Evolutionary conservation across 2,888 invertebrate genomes (phyloP).

Genomic region (Watsonalla binaria): DNA sequence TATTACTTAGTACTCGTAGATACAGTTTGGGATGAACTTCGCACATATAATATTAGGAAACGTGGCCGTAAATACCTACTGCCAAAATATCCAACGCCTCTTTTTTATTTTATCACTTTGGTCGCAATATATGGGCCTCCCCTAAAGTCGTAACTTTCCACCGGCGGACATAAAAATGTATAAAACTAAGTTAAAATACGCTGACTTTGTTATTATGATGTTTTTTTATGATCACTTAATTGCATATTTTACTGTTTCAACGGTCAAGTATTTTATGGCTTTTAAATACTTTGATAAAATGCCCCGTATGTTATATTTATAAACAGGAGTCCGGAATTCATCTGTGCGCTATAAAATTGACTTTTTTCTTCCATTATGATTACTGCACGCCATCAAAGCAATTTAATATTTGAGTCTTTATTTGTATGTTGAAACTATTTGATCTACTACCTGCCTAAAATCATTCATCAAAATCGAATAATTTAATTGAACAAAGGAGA

Average conservation of each 20-base stretch:
- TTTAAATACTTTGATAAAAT: background rate
- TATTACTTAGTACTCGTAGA: too few relatives aligned
- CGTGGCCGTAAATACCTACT: background rate
- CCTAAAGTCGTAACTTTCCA: background rate
- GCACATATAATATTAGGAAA: background rate
- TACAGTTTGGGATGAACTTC: too few relatives aligned
- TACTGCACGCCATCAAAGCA: too few relatives aligned
- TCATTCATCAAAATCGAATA: too few relatives aligned
- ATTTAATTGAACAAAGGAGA: too few relatives aligned
- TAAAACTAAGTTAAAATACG: background rate
- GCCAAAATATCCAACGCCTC: too few relatives aligned
- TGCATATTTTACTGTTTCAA: background rate
- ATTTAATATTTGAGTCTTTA: too few relatives aligned
- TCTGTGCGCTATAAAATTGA: too few relatives aligned
- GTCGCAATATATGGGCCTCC: background rate
- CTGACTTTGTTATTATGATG: background rate
- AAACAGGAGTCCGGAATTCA: slow-evolving; percentile 6
- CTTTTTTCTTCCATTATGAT: too few relatives aligned
- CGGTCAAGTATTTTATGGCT: background rate
- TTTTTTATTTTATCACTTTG: background rate
- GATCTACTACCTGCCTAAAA: too few relatives aligned
- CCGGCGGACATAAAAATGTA: background rate
- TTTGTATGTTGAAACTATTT: too few relatives aligned
- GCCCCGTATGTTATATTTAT: background rate
- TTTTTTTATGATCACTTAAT: background rate